Evolutionary conservation across 2,113 vertebrate genomes (phyloP).

Genomic region (Odobenus rosmarus): DNA sequence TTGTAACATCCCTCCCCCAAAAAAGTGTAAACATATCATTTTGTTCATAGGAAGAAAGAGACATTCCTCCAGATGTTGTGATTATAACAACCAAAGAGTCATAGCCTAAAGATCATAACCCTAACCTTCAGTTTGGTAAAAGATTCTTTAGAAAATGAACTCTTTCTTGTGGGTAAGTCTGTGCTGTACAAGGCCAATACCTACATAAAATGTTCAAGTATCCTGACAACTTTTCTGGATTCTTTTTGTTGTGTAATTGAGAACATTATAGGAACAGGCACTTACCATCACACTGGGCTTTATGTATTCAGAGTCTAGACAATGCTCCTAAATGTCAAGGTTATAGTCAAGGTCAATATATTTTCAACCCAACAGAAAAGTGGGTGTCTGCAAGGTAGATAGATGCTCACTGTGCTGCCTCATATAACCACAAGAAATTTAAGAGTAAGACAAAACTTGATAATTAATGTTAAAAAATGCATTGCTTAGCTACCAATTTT

Average conservation of each 20-base stretch:
- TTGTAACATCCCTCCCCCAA: neutral
- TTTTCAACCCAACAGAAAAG: conserved; percentile 30
- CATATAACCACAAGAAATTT: conserved; percentile 57
- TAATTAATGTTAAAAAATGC: conserved; percentile 74
- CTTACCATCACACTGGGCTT: neutral
- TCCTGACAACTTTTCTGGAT: neutral
- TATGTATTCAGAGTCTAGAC: conserved; percentile 6
- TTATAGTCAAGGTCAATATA: conserved; percentile 27
- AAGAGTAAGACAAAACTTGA: conserved; percentile 70
- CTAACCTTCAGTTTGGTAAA: neutral
- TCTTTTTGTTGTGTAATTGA: conserved; percentile 44
- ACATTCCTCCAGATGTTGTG: neutral
- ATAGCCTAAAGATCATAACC: neutral
- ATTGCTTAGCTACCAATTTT: conserved; percentile 70
- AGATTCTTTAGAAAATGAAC: conserved; percentile 41
- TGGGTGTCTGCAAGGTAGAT: conserved; percentile 19
- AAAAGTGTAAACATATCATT: conserved; percentile 14
- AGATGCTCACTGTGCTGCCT: conserved; percentile 3
- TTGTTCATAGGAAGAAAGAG: neutral
- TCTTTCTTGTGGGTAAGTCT: neutral
- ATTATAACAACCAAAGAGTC: conserved; percentile 10
- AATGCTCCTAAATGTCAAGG: conserved; percentile 21
- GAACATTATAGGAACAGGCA: neutral
- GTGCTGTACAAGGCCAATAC: neutral
- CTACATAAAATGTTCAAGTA: neutral